Base-by-base conservation (phyloP, 2,888 invertebrate genomes). In the Nomada fabriciana region DNA sequence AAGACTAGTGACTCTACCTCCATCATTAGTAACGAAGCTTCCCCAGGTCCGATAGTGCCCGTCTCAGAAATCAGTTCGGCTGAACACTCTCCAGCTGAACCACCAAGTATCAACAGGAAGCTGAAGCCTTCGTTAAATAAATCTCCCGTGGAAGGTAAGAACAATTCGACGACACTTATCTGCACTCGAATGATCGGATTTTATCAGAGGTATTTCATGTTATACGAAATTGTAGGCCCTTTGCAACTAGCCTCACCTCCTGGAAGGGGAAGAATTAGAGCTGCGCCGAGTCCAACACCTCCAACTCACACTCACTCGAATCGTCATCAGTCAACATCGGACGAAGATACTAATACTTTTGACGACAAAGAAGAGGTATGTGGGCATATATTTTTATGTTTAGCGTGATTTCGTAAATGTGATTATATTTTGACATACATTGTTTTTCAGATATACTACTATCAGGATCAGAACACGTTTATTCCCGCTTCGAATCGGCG, bases 101-200 rank as follows among this genome's bases (percentile, higher is more conserved):
- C 98, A 59, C 98, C 98, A 18, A 96, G 95, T 52, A 97, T 98
- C 42, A 97, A 98, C 92, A 95, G 98, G 69, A 97, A 96, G 60
- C 94, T 98, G 55, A 98, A 98, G 93, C 98, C 98, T 70, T 86
- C 90, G 15, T 87, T 93, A 42, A 91, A 89, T 68, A 93, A 92
- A 73, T 89, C 92, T 53, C 89, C 92, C 36, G 79, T 89, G 43
- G 93, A 93, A 73, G 92, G 93, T 93, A 88, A 2, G n/a, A 10
- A 5, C 50, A 50, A 11, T 29, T 76, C 11, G 9, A 20, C 20
- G 2, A 15, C 5, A 10, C 3, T 2, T 13, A 53, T 25, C 10
- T 1, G 2, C 13, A 15, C 2, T 18, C 3, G 5, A 36, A 9
- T 11, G 18, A n/a, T 7, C 1, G 43, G 9, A 15, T 29, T 18